Base-by-base conservation (phyloP, 2,888 invertebrate genomes). In the Chymomyza caudatula region DNA sequence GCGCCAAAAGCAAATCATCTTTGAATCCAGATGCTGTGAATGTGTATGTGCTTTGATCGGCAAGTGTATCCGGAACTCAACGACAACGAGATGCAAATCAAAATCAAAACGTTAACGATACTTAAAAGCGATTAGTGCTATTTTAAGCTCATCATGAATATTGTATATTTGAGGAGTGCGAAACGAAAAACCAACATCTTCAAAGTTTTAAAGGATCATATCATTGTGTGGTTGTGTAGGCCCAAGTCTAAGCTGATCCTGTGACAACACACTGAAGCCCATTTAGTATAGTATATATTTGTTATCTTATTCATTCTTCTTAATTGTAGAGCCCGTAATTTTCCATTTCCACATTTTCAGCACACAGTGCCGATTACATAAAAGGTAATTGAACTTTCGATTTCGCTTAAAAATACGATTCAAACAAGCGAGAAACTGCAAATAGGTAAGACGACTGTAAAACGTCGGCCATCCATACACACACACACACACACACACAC, bases 301-400 rank as follows among this genome's bases (percentile, higher is more conserved):
- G 3, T 5, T 23, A 11, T 22, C 11, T 22, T 15, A 8, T 42
- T 17, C 43, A 44, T 20, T 44, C 44, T 6, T 57, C 19, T 56
- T 56, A 17, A 47, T 49, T 47, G 17, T 49, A 29, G 20, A 59
- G 15, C 52, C 20, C 20, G 19, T 13, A 52, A 23, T 29, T 55
- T 63, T 47, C 68, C 29, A 37, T 37, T 66, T 52, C 63, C 51
- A 51, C 42, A 37, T 25, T 37, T n/a, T 17, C 55, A 29, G 55
- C 42, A 15, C 15, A 66, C 64, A 71, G 76, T 69, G 74, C 66
- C 73, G 79, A 81, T 84, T 84, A 85, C 80, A 75, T 82, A 75
- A 87, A 83, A 88, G 88, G 88, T 88, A 88, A 86, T 88, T 88
- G 88, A 88, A 88, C 88, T 88, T 88, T 88, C 88, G 82, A 81